Evolutionary conservation across 2,888 invertebrate species (phyloP).

Genomic region (Azorinus chamasolen): DNA sequence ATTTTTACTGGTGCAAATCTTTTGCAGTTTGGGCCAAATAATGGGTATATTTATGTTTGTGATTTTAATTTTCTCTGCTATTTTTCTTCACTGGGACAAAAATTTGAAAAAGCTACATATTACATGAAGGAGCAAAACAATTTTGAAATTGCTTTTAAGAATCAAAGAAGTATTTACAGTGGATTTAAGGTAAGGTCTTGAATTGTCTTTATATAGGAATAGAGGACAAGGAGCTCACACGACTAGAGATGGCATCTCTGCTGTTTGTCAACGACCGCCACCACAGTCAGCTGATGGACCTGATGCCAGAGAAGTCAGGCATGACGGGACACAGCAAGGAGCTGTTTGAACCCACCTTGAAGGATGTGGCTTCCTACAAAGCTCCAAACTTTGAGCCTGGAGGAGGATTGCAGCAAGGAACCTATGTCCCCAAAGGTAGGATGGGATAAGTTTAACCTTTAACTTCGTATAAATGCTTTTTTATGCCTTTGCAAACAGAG

Average conservation of each 20-base stretch:
- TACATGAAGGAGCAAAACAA: background rate
- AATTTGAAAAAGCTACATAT: too few species aligned
- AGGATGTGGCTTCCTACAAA: conserved; percentile 91
- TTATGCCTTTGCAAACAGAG: background rate
- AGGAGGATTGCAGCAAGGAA: conserved; percentile 91
- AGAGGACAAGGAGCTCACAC: conserved; percentile 90
- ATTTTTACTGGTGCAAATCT: too few species aligned
- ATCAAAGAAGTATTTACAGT: too few species aligned
- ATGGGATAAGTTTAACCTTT: background rate
- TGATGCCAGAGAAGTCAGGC: conserved; percentile 98
- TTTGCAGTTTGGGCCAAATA: too few species aligned
- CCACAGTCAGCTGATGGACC: conserved; percentile 97
- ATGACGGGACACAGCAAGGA: conserved; percentile 86
- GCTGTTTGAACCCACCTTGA: conserved; percentile 83
- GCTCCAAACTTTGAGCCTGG: conserved; percentile 95
- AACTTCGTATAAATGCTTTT: background rate
- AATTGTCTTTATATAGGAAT: conserved; percentile 88
- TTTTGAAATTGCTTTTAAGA: too few species aligned
- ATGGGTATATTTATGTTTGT: too few species aligned
- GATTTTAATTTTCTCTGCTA: too few species aligned
- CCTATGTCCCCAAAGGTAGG: conserved; percentile 91
- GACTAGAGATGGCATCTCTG: conserved; percentile 96
- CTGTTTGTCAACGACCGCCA: conserved; percentile 98
- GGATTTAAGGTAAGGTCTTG: too few species aligned
- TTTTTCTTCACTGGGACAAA: too few species aligned